These are phyloP conservation scores for Cichlasoma orientale DNA, from an alignment of 2,797 vertebrate species.

Conservation along the genomic window DNA sequence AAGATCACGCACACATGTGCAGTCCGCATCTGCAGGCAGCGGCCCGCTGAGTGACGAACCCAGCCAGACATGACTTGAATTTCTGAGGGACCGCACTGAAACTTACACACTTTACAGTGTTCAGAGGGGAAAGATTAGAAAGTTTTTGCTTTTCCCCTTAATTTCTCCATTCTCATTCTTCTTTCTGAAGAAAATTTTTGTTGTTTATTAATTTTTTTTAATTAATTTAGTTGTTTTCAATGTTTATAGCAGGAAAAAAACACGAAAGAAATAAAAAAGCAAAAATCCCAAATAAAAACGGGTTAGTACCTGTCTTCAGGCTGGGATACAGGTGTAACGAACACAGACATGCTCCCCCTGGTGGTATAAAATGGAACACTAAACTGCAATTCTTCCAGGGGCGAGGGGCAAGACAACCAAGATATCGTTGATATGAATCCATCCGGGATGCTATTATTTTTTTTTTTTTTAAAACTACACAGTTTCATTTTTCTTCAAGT, in stretches of 20 bases:
- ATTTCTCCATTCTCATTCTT: neutral
- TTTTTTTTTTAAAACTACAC: neutral
- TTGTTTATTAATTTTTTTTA: neutral
- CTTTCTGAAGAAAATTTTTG: neutral
- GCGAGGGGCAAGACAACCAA: neutral
- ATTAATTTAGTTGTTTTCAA: neutral
- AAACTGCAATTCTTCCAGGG: neutral
- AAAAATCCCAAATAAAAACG: too few species aligned
- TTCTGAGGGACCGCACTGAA: neutral
- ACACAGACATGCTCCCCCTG: slow-evolving; percentile 29
- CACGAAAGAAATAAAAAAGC: too few species aligned
- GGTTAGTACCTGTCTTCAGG: too few species aligned
- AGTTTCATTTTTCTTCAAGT: neutral
- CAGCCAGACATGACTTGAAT: neutral
- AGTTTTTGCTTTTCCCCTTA: neutral
- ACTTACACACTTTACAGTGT: neutral
- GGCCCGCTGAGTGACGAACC: neutral
- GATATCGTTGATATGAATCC: neutral
- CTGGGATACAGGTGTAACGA: neutral
- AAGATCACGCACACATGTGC: slow-evolving; percentile 55
- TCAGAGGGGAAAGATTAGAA: neutral
- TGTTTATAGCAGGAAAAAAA: neutral
- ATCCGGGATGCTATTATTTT: neutral
- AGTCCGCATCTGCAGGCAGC: neutral
- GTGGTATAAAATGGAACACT: slow-evolving; percentile 11